Evolutionary conservation across 2,888 invertebrate genomes (phyloP), one percentile per base, ranked within the genome.

Genomic region (Julus scandinavius): DNA sequence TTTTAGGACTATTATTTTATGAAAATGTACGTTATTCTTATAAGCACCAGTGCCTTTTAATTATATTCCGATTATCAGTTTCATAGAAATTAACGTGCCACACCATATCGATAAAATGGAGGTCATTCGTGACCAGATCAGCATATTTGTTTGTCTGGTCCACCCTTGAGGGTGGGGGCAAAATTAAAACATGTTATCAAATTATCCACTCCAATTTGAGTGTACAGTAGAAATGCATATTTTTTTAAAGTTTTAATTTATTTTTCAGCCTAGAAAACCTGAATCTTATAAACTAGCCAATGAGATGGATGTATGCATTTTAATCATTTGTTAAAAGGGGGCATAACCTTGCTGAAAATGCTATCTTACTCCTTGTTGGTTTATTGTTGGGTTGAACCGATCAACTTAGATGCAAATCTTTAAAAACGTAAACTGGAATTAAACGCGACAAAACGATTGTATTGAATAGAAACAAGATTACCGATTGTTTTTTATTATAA

Each of bases 91-190:
- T 6, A n/a, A 63, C 63, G 4, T 58, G 2, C 58, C 1, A 20
- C n/a, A 45, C 45, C 1, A 63, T 63, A 63, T 63, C 63, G n/a
- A n/a, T 63, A 63, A 63, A n/a, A 63, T 63, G 63, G 63, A 63
- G 63, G 63, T 63, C 63, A 63, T 63, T 63, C 63, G 63, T 63
- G 63, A 63, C 20, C 63, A 63, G 63, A 63, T n/a, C 63, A 63
- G 63, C 63, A 20, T 2, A 45, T 45, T 45, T 45, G 45, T 45
- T 45, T 5, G 45, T 45, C 45, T 45, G 45, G 45, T 45, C 45
- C 45, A 45, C 45, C 45, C 45, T 45, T 45, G 7, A 63, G 63
- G 63, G 63, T 63, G 63, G 63, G n/a, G 63, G 63, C 1, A 20
- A 63, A 63, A n/a, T 63, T 5, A 63, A 63, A 63, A 20, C 63